phyloP scores from a whole-genome alignment of 2,888 invertebrate species.

The Pristionchus japonicus region DNA sequence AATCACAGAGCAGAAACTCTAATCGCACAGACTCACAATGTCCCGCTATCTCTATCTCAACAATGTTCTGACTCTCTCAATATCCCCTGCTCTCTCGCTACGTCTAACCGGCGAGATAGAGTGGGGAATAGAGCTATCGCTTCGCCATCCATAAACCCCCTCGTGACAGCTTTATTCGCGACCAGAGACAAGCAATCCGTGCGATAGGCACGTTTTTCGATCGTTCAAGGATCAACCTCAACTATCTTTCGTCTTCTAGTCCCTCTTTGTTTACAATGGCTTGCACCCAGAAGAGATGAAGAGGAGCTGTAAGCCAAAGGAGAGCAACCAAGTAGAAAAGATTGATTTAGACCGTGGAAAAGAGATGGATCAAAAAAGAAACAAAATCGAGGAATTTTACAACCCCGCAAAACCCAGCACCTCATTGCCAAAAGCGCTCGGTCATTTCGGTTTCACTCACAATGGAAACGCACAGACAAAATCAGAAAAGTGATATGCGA shows the following conservation, averaged over 20 bases:
- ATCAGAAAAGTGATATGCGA: neutral
- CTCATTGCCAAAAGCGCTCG: neutral
- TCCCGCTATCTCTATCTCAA: neutral
- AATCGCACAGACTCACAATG: constrained; percentile 13
- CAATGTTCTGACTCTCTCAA: too few species aligned
- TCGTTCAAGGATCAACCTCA: constrained; percentile 22
- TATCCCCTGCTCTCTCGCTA: too few species aligned
- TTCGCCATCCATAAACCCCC: neutral
- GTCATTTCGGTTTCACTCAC: neutral
- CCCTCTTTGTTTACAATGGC: neutral
- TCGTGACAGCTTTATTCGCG: constrained; percentile 20
- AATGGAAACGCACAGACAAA: neutral
- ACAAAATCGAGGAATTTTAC: too few species aligned
- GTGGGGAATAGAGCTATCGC: too few species aligned
- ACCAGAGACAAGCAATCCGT: neutral
- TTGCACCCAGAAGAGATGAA: neutral
- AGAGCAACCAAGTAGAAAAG: neutral
- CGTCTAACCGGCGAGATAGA: too few species aligned
- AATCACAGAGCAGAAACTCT: neutral
- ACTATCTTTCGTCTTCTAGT: neutral
- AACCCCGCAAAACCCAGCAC: too few species aligned
- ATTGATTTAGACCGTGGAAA: too few species aligned
- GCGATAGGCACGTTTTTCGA: neutral
- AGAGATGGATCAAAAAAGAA: too few species aligned
- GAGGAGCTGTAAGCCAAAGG: neutral